Percentiles rank a stretch among this genome's conserved stretches.
Evolutionary conservation across 2,888 invertebrate species (phyloP).

Genomic region (Hylaea fasciaria): DNA sequence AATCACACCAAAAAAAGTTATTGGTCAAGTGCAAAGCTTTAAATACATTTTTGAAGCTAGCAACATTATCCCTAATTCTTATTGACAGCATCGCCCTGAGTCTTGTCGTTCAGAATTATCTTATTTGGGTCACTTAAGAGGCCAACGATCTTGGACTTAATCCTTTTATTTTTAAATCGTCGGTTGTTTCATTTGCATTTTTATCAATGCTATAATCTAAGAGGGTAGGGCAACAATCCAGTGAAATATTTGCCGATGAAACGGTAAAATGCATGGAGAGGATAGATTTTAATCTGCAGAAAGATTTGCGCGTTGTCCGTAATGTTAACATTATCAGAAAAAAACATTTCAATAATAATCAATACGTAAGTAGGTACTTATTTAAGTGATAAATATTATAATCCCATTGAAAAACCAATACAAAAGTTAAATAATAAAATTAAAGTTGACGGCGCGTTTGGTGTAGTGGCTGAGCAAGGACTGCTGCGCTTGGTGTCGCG

Average conservation of each 20-base stretch:
- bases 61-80: slow-evolving; percentile 78
- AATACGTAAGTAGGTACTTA: no score
- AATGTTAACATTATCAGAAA: slow-evolving; percentile 25
- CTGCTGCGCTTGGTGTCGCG: no score
- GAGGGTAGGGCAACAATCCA: slow-evolving; percentile 72
- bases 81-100: slow-evolving; percentile 68
- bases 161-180: slow-evolving; percentile 77
- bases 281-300: slow-evolving; percentile 52
- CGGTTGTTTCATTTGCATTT: slow-evolving; percentile 75
- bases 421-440: no score
- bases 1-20: slow-evolving; percentile 34
- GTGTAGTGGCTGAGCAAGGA: no score
- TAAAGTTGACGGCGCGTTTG: no score
- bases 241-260: slow-evolving; percentile 78
- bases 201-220: slow-evolving; percentile 77
- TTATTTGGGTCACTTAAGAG: slow-evolving; percentile 81
- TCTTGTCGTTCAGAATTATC: slow-evolving; percentile 70
- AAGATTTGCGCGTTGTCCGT: slow-evolving; percentile 47
- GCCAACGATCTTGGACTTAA: slow-evolving; percentile 71
- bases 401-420: no score
- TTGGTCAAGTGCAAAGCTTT: slow-evolving; percentile 45
- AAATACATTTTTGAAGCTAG: slow-evolving; percentile 59
- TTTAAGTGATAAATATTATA: no score
- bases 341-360: slow-evolving; percentile 21
- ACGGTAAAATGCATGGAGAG: slow-evolving; percentile 67